These are phyloP conservation scores for Apotomis turbidana DNA, from an alignment of 2,888 invertebrate species.

Conservation along the genomic window DNA sequence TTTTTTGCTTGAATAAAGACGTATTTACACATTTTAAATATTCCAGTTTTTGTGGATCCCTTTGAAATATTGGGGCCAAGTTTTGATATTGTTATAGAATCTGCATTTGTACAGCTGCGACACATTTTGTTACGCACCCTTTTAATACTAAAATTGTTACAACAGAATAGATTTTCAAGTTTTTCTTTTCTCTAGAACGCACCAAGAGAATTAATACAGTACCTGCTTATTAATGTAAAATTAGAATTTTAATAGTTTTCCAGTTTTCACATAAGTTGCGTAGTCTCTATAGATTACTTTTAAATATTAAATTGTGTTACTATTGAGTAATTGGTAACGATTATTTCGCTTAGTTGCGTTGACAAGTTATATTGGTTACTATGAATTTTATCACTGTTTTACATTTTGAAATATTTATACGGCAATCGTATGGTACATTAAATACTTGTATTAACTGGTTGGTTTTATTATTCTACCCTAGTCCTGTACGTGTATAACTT, in stretches of 20 bases:
- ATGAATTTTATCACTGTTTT: constrained; percentile 85
- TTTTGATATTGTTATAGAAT: constrained; percentile 71
- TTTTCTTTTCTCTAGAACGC: constrained; percentile 46
- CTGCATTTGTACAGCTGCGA: constrained; percentile 51
- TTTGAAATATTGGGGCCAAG: constrained; percentile 78
- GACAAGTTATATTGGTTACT: constrained; percentile 78
- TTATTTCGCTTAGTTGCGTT: constrained; percentile 75
- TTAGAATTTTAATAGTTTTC: constrained; percentile 56
- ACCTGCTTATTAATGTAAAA: constrained; percentile 73
- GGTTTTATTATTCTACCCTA: constrained; percentile 63
- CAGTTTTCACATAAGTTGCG: constrained; percentile 56
- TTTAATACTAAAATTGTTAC: constrained; percentile 30
- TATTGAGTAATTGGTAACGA: constrained; percentile 61
- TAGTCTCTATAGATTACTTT: constrained; percentile 47
- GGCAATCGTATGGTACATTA: constrained; percentile 83
- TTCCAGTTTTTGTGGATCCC: constrained; percentile 62
- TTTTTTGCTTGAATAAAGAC: constrained; percentile 59
- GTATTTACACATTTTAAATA: constrained; percentile 72
- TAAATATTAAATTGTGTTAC: constrained; percentile 57
- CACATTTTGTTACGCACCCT: constrained; percentile 44
- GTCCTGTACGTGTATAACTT: neutral
- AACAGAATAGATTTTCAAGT: constrained; percentile 40
- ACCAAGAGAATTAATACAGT: constrained; percentile 69
- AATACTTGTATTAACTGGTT: constrained; percentile 77
- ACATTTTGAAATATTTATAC: constrained; percentile 85